Base-by-base conservation (phyloP, 2,797 vertebrate genomes). In the Brachyalestes nurse region DNA sequence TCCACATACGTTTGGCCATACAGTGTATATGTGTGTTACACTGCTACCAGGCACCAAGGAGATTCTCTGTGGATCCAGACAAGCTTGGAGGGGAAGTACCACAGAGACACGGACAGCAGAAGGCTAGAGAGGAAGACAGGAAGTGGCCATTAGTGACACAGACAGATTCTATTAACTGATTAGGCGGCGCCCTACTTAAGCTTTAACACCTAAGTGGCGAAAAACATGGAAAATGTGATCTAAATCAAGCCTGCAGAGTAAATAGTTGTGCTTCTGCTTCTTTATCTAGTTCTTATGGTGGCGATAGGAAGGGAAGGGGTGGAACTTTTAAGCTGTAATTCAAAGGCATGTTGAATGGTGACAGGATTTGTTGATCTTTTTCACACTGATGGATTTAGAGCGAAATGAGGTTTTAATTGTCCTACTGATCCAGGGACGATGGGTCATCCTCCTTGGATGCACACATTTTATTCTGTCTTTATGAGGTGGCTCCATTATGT, bases 141-240 rank as follows among this genome's bases (percentile, higher is more conserved):
- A 51, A 21, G 70, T 38, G 70, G 19, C 51, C 51, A 57, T 72
- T 72, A 72, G 25, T 57, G 70, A 72, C 70, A 57, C 70, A 53
- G 69, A 57, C 70, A 34, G 70, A 72, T 72, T 72, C 70, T 72
- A 72, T 72, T 72, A 72, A 72, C 70, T 72, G 70, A 72, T 72
- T 57, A 55, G 70, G 9, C 51, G n/a, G 49, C 25, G 10, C 34
- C 51, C 51, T 72, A 57, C 49, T 72, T 57, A 57, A 23, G 51
- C 16, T 38, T 25, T 55, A 57, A 55, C 70, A 72, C 51, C 58
- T 12, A 9, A 23, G 49, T 13, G 13, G n/a, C 42, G 23, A 21
- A 75, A 61, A 42, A 38, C n/a, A 14, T 21, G 6, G 14, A 38
- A 8, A 57, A 72, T 38, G 70, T 38, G 67, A 71, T 72, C 10